These are phyloP conservation scores for Paradisaea rubra DNA, from an alignment of 2,113 vertebrate genomes.

Conservation along the genomic window DNA sequence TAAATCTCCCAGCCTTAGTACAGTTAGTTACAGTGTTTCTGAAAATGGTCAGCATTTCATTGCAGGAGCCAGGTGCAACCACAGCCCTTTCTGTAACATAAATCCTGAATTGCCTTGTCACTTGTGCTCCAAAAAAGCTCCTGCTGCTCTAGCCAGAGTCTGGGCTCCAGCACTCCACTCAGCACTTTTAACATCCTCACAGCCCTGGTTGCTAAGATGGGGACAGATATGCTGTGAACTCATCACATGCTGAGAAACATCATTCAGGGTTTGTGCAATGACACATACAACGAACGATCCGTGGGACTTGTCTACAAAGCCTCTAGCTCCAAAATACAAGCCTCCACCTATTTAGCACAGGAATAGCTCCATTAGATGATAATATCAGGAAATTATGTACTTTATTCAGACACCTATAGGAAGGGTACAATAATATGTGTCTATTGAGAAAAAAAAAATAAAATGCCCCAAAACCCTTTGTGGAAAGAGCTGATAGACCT, in stretches of 20 bases:
- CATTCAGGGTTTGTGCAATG: background rate
- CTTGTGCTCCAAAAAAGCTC: background rate
- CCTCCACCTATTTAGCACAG: background rate
- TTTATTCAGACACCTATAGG: background rate
- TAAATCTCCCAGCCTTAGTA: background rate
- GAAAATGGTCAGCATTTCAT: background rate
- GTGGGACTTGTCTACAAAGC: background rate
- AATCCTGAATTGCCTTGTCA: background rate
- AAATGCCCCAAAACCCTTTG: background rate
- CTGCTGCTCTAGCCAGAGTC: background rate
- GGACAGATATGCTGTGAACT: background rate
- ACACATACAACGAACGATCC: accelerated
- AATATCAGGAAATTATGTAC: background rate
- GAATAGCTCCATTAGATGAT: background rate
- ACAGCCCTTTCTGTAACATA: background rate
- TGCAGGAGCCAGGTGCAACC: background rate
- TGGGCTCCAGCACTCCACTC: background rate
- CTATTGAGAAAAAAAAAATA: background rate
- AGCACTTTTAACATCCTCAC: background rate
- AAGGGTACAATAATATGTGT: background rate
- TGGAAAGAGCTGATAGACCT: background rate
- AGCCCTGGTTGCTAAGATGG: background rate
- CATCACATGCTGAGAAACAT: background rate
- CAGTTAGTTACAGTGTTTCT: background rate
- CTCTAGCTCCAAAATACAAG: background rate